phyloP scores from a whole-genome alignment of 2,797 vertebrate genomes.

The Fringilla coelebs region DNA sequence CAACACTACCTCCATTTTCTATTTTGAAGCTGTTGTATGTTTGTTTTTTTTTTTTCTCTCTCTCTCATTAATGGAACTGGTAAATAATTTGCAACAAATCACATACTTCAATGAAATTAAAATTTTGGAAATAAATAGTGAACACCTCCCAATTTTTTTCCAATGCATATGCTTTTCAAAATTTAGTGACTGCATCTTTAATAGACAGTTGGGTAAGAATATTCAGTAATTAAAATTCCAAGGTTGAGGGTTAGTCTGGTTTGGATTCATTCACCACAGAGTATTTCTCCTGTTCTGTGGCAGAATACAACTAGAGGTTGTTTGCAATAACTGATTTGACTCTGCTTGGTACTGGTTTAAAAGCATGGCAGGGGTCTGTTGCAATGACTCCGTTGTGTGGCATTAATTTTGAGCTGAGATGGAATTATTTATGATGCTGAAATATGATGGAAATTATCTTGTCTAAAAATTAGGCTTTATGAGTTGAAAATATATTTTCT shows the following conservation, averaged over 20 bases:
- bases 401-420: neutral
- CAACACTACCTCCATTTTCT: neutral
- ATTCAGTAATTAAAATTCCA: neutral
- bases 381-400: neutral
- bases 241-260: neutral
- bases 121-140: neutral
- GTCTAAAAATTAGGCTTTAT: neutral
- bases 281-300: neutral
- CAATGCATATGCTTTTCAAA: neutral
- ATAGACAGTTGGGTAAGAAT: neutral
- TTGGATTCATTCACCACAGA: neutral
- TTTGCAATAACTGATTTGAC: neutral
- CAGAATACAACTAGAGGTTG: neutral
- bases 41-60: neutral
- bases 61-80: neutral
- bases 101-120: neutral
- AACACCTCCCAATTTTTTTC: neutral
- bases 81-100: neutral
- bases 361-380: neutral
- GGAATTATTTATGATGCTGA: neutral
- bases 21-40: neutral
- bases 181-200: neutral
- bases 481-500: neutral
- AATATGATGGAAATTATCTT: neutral
- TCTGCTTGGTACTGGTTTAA: neutral